Evolutionary conservation across 2,797 vertebrate species (phyloP).

Genomic region (Manis javanica): DNA sequence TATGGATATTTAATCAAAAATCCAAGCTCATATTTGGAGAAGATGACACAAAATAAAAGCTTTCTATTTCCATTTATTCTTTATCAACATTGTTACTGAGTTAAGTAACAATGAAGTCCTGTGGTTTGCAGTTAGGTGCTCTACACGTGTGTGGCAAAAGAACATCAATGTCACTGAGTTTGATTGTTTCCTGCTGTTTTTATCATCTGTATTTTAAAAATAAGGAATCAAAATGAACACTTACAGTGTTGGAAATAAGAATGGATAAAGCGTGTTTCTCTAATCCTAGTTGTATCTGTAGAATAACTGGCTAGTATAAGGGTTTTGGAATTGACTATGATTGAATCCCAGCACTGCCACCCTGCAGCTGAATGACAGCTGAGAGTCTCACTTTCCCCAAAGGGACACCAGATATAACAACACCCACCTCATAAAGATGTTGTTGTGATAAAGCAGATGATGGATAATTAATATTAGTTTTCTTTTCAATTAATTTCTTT

Average conservation of each 20-base stretch:
- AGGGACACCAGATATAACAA: background rate
- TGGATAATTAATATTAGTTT: background rate
- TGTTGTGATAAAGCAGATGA: background rate
- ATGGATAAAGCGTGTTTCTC: background rate
- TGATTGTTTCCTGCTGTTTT: background rate
- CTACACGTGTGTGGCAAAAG: background rate
- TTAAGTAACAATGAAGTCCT: background rate
- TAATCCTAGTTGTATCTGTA: background rate
- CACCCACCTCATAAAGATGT: background rate
- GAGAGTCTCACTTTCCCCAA: background rate
- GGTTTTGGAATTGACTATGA: background rate
- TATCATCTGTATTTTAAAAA: conserved; percentile 4
- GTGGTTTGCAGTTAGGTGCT: background rate
- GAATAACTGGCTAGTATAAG: background rate
- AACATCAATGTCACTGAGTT: background rate
- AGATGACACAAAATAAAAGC: background rate
- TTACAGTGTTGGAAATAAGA: background rate
- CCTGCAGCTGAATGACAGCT: background rate
- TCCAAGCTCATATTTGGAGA: background rate
- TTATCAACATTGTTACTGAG: background rate
- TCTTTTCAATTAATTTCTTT: background rate
- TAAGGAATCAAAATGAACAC: background rate
- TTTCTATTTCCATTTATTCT: background rate
- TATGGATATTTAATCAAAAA: background rate
- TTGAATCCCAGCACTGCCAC: background rate